Evolutionary conservation across 2,113 vertebrate species (phyloP).

Genomic region (Aphelocoma coerulescens): DNA sequence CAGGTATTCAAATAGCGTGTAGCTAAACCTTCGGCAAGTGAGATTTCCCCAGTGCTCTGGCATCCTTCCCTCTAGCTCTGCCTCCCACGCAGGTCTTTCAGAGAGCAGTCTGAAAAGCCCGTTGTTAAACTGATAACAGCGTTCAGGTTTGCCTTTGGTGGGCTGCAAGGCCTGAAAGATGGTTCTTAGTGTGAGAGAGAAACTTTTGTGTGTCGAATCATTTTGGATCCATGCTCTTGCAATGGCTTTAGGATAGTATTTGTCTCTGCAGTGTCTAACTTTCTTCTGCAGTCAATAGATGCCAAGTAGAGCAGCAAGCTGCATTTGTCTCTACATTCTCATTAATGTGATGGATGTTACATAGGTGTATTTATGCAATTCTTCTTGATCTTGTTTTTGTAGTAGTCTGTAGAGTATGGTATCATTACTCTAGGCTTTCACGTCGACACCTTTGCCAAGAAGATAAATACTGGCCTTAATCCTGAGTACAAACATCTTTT

Average conservation of each 20-base stretch:
- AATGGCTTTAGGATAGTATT: neutral
- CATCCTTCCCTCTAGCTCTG: neutral
- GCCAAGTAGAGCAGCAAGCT: neutral
- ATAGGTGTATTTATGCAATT: slow-evolving; percentile 50
- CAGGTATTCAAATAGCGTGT: neutral
- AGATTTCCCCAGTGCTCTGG: neutral
- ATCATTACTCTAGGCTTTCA: slow-evolving; percentile 42
- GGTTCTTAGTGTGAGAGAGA: neutral
- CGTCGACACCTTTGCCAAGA: slow-evolving; percentile 28
- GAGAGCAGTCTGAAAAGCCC: neutral
- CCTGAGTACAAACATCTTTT: slow-evolving; percentile 18
- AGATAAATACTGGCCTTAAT: slow-evolving; percentile 44
- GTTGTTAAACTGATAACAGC: neutral
- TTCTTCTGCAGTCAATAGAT: slow-evolving; percentile 12
- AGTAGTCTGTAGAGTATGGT: slow-evolving; percentile 13
- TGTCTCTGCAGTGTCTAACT: neutral
- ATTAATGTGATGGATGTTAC: slow-evolving; percentile 8
- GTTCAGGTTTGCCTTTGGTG: neutral
- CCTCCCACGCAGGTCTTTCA: neutral
- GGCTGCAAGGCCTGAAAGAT: neutral
- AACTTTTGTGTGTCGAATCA: neutral
- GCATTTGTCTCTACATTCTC: slow-evolving; percentile 9
- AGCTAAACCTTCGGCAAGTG: neutral
- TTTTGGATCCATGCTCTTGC: neutral
- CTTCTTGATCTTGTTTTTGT: slow-evolving; percentile 56